Conservation (phyloP, 2,888 invertebrate species). For the Tridacna gigas region DNA sequence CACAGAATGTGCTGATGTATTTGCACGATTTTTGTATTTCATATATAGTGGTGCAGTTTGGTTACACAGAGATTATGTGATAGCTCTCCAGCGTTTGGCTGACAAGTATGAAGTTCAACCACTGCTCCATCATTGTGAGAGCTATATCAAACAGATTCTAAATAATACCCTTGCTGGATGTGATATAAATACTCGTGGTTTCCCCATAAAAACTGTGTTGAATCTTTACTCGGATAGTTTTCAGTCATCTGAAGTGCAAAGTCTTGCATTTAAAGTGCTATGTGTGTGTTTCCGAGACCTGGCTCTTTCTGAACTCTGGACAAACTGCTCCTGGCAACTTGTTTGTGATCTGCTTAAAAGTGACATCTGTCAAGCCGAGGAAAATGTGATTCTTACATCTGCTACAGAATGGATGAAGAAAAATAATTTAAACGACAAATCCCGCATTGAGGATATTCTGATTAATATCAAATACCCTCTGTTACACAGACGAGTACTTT, state of each 20-base stretch:
- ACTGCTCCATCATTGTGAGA: conserved; percentile 80
- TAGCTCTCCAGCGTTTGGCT: conserved; percentile 81
- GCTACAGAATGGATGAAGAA: conserved; percentile 82
- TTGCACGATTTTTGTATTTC: conserved; percentile 82
- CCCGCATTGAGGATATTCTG: conserved; percentile 78
- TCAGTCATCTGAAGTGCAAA: conserved; percentile 69
- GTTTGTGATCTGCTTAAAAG: conserved; percentile 77
- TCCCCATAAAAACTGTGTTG: conserved; percentile 67
- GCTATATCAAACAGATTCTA: conserved; percentile 79
- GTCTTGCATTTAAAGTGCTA: conserved; percentile 76
- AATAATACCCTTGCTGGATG: conserved; percentile 64
- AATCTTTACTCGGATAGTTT: conserved; percentile 67
- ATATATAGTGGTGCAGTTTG: conserved; percentile 83
- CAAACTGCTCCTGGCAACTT: conserved; percentile 72
- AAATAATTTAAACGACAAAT: conserved; percentile 78
- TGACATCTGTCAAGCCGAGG: conserved; percentile 77
- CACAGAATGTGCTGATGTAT: conserved; percentile 79
- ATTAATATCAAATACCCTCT: conserved; percentile 80
- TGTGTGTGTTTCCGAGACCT: conserved; percentile 76
- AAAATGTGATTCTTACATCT: conserved; percentile 78
- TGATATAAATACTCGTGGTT: conserved; percentile 66
- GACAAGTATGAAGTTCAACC: conserved; percentile 81
- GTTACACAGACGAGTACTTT: conserved; percentile 77
- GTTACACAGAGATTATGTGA: conserved; percentile 81
- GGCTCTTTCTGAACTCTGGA: conserved; percentile 74